Base-by-base conservation (phyloP, 2,888 invertebrate genomes). In the Flabesymbios commensalis region DNA sequence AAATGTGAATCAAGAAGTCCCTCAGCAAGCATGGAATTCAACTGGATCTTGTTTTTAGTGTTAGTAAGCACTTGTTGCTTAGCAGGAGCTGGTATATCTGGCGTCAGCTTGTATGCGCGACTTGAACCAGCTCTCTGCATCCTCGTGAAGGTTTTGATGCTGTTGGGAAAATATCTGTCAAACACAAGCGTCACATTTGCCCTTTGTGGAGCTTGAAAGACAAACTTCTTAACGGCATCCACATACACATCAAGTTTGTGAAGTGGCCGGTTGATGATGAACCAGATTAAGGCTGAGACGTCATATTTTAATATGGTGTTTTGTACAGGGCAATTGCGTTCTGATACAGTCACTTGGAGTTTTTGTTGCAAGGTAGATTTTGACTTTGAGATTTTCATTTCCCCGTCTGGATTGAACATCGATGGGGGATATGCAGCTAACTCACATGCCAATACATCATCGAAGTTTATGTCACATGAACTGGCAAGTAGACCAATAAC, bases 381-480 rank as follows among this genome's bases (percentile, higher is more conserved):
- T 31, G 48, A 36, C 3, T 47, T 47, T 5, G 41, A 26, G 28
- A 61, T 36, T 17, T 43, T 33, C 45, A 61, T 58, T 28, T 49
- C 19, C 10, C 49, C 57, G 36, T 59, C 57, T 49, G 57, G 49
- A 51, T 58, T 7, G 57, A 58, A 61, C 61, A 61, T 61, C 22
- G 57, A 59, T 49, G 61, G 48, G 19, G 61, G 57, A 29, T 57
- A 59, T 59, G 57, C 61, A 36, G 57, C 57, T 59, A 61, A 42
- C 43, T 58, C 57, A 42, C 29, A 61, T 19, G 41, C 41, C 36
- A 61, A 41, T 29, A 61, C 61, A 36, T 58, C 61, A 49, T 57
- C 41, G 28, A 61, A 22, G 49, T 59, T 31, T 28, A 61, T 49
- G 17, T 59, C 49, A 2, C 36, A 39, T 33, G 31, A 47, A 3